Percentiles rank a stretch among this genome's conserved stretches.
phyloP scores from a whole-genome alignment of 2,113 vertebrate species.

The Galbula dea region DNA sequence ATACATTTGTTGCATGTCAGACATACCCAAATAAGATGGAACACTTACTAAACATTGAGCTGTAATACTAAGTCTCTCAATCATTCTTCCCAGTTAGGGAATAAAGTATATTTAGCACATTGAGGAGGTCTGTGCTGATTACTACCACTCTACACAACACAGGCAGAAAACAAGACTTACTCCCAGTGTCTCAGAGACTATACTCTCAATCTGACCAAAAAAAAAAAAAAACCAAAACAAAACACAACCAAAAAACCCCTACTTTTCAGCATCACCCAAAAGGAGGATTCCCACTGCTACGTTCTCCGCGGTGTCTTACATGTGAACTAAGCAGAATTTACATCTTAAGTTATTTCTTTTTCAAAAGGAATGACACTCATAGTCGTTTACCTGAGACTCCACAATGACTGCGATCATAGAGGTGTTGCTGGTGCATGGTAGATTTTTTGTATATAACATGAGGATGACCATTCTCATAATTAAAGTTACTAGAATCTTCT shows the following conservation, averaged over 20 bases:
- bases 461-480: conserved; percentile 88
- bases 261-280: not conserved
- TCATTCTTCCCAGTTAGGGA: not conserved
- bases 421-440: conserved; percentile 83
- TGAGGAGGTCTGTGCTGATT: not conserved
- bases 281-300: not conserved
- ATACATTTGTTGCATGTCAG: not conserved
- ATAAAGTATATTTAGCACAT: not conserved
- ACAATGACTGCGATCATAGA: conserved; percentile 87
- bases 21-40: not conserved
- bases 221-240: not conserved
- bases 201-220: not conserved
- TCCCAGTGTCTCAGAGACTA: not conserved
- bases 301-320: not conserved
- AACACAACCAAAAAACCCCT: no score
- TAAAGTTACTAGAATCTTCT: conserved; percentile 84
- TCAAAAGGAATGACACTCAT: not conserved
- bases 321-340: not conserved
- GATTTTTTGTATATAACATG: conserved; percentile 99
- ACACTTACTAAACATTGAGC: not conserved
- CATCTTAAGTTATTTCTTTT: not conserved
- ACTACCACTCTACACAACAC: not conserved
- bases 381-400: conserved; percentile 90
- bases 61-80: not conserved
- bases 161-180: not conserved